Evolutionary conservation across 1,140 invertebrate genomes (phyloP).

Genomic region (Drosophila navojoa): DNA sequence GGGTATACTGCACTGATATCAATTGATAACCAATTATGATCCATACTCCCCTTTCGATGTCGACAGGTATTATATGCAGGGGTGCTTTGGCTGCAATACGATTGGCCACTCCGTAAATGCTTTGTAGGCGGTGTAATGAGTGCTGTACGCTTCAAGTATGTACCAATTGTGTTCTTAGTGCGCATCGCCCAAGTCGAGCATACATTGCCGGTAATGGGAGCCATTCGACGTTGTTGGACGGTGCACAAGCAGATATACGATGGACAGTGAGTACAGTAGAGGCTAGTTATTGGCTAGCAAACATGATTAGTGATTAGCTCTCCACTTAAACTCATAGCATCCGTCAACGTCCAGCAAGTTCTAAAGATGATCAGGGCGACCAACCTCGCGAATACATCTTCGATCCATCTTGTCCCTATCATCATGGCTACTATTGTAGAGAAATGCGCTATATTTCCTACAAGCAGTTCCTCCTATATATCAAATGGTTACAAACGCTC

Average conservation of each 20-base stretch:
- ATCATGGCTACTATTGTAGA: neutral
- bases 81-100: conserved; percentile 10
- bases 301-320: neutral
- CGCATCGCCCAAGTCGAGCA: too few relatives aligned
- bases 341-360: too few relatives aligned
- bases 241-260: neutral
- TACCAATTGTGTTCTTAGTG: conserved; percentile 24
- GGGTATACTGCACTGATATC: neutral
- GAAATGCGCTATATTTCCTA: neutral
- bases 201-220: neutral
- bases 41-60: neutral
- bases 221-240: neutral
- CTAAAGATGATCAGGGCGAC: too few relatives aligned
- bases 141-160: conserved; percentile 7
- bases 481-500: neutral
- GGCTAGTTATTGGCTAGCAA: neutral
- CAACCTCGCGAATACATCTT: conserved; percentile 9
- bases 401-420: conserved; percentile 26
- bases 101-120: conserved; percentile 15
- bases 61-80: conserved; percentile 13
- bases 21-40: neutral
- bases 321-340: too few relatives aligned
- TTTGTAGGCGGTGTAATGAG: neutral
- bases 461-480: neutral
- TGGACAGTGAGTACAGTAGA: neutral